These are phyloP conservation scores for Psilopsiagon aymara DNA, from an alignment of 2,113 vertebrate genomes.

Conservation along the genomic window DNA sequence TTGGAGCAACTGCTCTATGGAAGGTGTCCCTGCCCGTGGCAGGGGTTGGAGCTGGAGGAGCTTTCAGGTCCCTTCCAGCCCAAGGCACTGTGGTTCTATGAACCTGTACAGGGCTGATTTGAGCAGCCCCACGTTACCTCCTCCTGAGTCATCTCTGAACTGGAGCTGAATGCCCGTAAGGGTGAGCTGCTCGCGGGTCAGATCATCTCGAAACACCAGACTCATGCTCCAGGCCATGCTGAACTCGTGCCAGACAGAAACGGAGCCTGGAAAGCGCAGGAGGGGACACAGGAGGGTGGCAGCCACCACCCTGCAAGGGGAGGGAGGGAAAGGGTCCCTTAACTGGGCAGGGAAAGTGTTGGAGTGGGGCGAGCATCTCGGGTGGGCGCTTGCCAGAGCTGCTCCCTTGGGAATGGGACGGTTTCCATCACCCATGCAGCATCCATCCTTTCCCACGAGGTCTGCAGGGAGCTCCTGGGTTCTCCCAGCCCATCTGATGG, in stretches of 20 bases:
- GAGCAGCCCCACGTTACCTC: background rate
- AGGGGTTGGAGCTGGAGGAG: too few species aligned
- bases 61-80: background rate
- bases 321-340: background rate
- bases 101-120: too few species aligned
- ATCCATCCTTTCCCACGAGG: background rate
- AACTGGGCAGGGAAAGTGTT: background rate
- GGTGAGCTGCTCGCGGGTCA: background rate
- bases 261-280: accelerated
- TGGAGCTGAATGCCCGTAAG: background rate
- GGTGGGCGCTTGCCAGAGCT: accelerated
- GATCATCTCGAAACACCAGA: background rate
- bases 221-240: too few species aligned
- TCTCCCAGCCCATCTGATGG: background rate
- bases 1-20: too few species aligned
- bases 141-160: background rate
- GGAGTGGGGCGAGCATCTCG: accelerated
- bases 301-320: accelerated
- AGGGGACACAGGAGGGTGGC: background rate
- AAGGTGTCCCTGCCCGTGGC: too few species aligned
- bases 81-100: background rate
- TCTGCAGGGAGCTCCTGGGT: accelerated
- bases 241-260: background rate
- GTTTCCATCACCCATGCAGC: background rate
- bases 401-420: background rate